Evolutionary conservation across 2,113 vertebrate species (phyloP), one percentile per base, ranked within the genome.

Genomic region (Mormoops blainvillei): DNA sequence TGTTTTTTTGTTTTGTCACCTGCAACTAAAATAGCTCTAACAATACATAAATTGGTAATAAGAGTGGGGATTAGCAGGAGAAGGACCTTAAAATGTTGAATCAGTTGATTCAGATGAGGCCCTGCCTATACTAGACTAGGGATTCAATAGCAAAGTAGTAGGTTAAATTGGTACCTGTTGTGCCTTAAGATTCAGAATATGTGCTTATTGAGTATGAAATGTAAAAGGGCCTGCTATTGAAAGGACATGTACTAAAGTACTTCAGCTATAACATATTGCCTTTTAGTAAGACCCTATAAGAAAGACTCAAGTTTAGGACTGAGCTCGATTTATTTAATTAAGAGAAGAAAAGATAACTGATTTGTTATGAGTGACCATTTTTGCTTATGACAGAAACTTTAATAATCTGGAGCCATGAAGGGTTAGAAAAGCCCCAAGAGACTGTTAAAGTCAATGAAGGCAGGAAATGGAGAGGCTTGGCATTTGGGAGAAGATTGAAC

Each of bases 1-100:
- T 88, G 13, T 68, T 87, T 71, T 71, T 93, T 56, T 24, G 52
- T 96, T 89, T 94, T 96, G 24, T 90, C 41, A 96, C 71, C 67
- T 95, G 48, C 58, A 90, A 89, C 52, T 94, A 96, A 96, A 94
- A 95, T 85, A 93, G 50, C 11, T 86, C 81, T 82, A 96, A 96
- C 15, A 84, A 95, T 92, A 95, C 33, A 91, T 88, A 91, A 95
- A 85, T 93, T 83, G 41, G 43, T 96, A 94, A 31, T 61, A 68
- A 56, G 4, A 96, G n/a, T 85, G 36, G 61, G 43, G 33, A 95
- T 91, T 78, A n/a, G 26, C 85, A 94, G 65, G 13, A 89, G 28
- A 93, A 94, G 85, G 58, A 58, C 71, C 19, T 76, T 88, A 87
- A 82, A 94, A 82, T 90, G 16, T 61, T 54, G 24, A 92, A 73